These are phyloP conservation scores for Thomomys bottae DNA, from an alignment of 2,113 vertebrate species.

Conservation along the genomic window DNA sequence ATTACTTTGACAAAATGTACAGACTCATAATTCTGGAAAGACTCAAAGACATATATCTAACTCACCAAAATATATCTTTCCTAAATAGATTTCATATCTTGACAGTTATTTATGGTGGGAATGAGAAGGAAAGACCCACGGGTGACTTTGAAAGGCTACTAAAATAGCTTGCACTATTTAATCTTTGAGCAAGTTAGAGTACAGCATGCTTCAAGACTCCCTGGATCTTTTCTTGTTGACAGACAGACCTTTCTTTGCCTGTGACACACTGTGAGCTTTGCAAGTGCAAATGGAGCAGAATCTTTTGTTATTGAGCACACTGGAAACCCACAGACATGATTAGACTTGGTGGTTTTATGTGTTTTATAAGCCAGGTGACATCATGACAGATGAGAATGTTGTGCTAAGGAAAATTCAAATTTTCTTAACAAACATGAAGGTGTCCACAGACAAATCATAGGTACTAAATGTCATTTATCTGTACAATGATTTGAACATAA, in stretches of 20 bases:
- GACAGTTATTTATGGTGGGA: conserved; percentile 16
- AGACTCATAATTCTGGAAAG: conserved; percentile 24
- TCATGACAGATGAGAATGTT: conserved; percentile 79
- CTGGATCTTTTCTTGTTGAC: conserved; percentile 20
- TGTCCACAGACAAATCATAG: conserved; percentile 72
- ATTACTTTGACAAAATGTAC: conserved; percentile 36
- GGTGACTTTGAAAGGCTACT: conserved; percentile 43
- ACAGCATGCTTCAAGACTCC: conserved; percentile 27
- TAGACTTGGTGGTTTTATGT: conserved; percentile 77
- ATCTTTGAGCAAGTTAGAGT: conserved; percentile 52
- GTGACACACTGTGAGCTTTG: conserved; percentile 43
- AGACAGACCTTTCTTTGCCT: not conserved
- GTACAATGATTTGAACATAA: conserved; percentile 74
- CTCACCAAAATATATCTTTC: not conserved
- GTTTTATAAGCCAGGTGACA: conserved; percentile 81
- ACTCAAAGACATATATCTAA: conserved; percentile 39
- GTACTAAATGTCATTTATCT: conserved; percentile 71
- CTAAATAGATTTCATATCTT: not conserved
- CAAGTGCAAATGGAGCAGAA: conserved; percentile 59
- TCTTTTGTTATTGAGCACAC: conserved; percentile 73
- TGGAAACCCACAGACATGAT: conserved; percentile 68
- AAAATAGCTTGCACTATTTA: conserved; percentile 48
- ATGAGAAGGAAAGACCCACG: not conserved
- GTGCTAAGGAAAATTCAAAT: conserved; percentile 80
- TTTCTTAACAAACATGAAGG: conserved; percentile 76